Conservation (phyloP, 2,113 vertebrate genomes). For the Cyphomyrus discorhynchus region DNA sequence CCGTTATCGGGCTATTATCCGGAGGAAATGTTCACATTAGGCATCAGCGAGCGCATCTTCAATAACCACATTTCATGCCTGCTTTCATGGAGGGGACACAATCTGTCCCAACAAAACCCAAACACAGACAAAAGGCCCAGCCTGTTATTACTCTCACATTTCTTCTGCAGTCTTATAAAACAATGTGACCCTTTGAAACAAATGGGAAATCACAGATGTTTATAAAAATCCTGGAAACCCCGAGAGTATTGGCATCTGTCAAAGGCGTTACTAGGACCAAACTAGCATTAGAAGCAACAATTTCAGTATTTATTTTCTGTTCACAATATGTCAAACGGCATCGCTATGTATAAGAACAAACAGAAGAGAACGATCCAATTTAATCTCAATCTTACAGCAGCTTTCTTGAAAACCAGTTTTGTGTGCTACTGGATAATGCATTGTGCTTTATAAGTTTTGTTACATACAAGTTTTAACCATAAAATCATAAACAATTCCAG, state of each 20-base stretch:
- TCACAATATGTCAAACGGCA: background rate
- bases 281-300: background rate
- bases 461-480: background rate
- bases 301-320: background rate
- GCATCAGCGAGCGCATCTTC: background rate
- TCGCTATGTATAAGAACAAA: background rate
- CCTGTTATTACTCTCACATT: background rate
- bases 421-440: background rate
- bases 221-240: background rate
- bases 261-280: background rate
- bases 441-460: background rate
- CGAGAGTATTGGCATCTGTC: background rate
- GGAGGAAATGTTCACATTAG: background rate
- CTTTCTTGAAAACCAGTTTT: background rate
- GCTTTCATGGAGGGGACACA: background rate
- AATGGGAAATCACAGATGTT: background rate
- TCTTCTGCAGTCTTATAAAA: background rate
- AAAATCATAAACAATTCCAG: background rate
- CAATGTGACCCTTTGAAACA: background rate
- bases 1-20: background rate
- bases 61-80: background rate
- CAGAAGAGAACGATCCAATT: background rate
- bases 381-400: background rate
- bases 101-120: background rate
- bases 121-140: background rate